Evolutionary conservation across 2,888 invertebrate genomes (phyloP).

Genomic region (Stenichneumon culpator): DNA sequence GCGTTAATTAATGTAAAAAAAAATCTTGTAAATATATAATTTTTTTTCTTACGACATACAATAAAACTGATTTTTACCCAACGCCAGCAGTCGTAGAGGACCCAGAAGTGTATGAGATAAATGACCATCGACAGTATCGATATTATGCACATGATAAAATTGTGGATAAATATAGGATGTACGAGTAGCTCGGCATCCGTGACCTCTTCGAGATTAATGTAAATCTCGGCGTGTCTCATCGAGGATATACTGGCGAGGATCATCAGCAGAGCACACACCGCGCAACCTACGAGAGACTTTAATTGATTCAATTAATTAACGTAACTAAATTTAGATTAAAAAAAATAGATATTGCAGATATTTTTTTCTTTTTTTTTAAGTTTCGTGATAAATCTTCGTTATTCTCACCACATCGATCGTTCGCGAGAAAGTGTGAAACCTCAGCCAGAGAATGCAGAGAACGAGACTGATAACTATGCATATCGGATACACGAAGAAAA

Average conservation of each 20-base stretch:
- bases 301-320: constrained; percentile 1
- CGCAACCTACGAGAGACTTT: constrained; percentile 76
- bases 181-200: constrained; percentile 77
- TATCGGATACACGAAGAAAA: constrained; percentile 77
- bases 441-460: constrained; percentile 72
- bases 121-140: constrained; percentile 79
- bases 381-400: background rate
- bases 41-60: background rate
- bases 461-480: constrained; percentile 74
- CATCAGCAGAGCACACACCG: constrained; percentile 73
- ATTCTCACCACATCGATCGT: constrained; percentile 71
- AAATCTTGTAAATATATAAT: background rate
- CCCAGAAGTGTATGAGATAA: constrained; percentile 80
- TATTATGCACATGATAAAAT: constrained; percentile 79
- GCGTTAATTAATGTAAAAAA: background rate
- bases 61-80: constrained; percentile 72
- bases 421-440: constrained; percentile 45
- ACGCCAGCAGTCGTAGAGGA: constrained; percentile 75
- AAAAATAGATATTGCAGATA: constrained; percentile 10
- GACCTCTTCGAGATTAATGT: constrained; percentile 79
- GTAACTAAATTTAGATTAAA: constrained; percentile 16
- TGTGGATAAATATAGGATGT: constrained; percentile 82
- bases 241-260: constrained; percentile 76
- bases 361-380: constrained; percentile 44
- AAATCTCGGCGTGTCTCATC: constrained; percentile 80